A percentile compares a stretch with the other conserved stretches of the same genome.
These are phyloP conservation scores for Eucera pruinosa DNA, from an alignment of 2,888 invertebrate genomes.

Conservation along the genomic window DNA sequence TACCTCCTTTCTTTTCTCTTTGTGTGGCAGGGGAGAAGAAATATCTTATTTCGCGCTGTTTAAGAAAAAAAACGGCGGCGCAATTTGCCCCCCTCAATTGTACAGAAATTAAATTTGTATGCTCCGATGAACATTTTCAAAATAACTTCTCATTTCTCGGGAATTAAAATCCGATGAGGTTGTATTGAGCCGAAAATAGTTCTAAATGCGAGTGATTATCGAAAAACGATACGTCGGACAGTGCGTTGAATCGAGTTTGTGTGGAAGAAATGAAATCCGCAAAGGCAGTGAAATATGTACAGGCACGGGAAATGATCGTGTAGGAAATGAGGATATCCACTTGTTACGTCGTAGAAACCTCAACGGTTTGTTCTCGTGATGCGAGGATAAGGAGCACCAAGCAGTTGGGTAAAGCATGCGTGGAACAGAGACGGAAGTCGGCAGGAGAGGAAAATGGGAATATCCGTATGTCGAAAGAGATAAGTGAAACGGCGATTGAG, in stretches of 20 bases:
- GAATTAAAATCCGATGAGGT: not conserved
- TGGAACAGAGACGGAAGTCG: constrained; percentile 22
- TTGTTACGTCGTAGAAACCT: constrained; percentile 72
- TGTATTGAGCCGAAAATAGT: not conserved
- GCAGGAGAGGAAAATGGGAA: constrained; percentile 56
- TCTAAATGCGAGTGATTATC: not conserved
- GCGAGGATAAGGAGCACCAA: constrained; percentile 13
- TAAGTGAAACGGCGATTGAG: constrained; percentile 64
- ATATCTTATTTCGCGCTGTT: not conserved
- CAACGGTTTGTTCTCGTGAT: constrained; percentile 33
- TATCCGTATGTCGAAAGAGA: constrained; percentile 62
- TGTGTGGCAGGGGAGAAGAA: not conserved
- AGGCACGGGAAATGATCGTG: constrained; percentile 36
- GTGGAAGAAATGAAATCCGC: constrained; percentile 4
- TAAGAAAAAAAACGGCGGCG: not conserved
- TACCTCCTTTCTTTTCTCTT: not conserved
- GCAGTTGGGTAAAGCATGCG: not conserved
- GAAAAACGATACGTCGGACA: constrained; percentile 13
- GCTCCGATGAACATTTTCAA: not conserved
- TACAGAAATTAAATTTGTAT: not conserved
- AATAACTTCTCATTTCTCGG: not conserved
- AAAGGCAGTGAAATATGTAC: constrained; percentile 15
- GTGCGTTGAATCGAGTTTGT: constrained; percentile 3
- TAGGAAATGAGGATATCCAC: constrained; percentile 75
- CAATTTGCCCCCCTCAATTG: not conserved